Evolutionary conservation across 2,888 invertebrate species (phyloP).

Genomic region (Lepidocyrtoides sp.): DNA sequence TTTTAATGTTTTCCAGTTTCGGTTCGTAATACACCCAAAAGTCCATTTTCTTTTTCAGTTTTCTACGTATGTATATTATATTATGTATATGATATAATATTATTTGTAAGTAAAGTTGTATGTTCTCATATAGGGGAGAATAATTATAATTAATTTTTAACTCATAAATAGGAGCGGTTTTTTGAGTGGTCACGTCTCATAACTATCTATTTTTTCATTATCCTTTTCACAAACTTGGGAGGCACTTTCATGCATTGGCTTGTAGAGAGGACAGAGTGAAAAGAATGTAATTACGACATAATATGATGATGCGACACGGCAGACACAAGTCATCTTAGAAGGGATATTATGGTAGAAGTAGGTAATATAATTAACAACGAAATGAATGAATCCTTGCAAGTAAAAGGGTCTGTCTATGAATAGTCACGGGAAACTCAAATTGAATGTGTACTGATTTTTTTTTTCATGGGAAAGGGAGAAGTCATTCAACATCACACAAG

Average conservation of each 20-base stretch:
- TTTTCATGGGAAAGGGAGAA: conserved; percentile 46
- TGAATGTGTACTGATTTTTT: conserved; percentile 54
- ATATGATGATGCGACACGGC: conserved; percentile 15
- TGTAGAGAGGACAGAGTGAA: neutral
- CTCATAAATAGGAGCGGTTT: neutral
- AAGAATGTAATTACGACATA: conserved; percentile 20
- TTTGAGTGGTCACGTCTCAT: conserved; percentile 54
- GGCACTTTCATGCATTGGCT: neutral
- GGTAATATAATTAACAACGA: conserved; percentile 21
- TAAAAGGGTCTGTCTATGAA: neutral
- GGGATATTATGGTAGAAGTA: neutral
- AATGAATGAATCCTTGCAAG: neutral
- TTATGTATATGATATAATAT: too few species aligned
- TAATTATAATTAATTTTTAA: conserved; percentile 59
- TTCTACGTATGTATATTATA: too few species aligned
- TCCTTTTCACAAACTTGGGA: conserved; percentile 33
- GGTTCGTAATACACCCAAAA: too few species aligned
- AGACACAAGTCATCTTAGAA: neutral
- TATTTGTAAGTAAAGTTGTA: too few species aligned
- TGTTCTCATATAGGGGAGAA: neutral
- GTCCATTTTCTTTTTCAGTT: too few species aligned
- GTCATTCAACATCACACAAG: conserved; percentile 35
- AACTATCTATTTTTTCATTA: neutral
- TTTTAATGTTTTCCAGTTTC: too few species aligned
- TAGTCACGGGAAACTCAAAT: conserved; percentile 4